Percentiles rank a stretch among this genome's conserved stretches.
Evolutionary conservation across 2,797 vertebrate species (phyloP).

Genomic region (Oophaga sylvatica): DNA sequence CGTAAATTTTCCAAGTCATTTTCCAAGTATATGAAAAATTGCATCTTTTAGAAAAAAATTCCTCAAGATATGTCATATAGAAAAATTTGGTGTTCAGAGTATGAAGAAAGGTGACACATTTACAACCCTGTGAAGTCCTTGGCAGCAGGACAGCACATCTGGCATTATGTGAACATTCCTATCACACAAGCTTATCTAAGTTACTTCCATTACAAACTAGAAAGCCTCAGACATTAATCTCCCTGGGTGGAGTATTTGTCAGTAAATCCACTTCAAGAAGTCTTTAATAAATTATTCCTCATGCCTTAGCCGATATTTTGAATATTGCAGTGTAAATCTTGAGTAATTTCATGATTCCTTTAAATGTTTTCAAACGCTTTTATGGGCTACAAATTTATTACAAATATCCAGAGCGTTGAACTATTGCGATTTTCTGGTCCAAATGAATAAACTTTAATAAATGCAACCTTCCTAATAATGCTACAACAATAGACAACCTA

Average conservation of each 20-base stretch:
- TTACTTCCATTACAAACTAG: not conserved
- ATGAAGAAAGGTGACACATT: constrained; percentile 24
- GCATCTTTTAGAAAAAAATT: not conserved
- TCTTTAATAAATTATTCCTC: constrained; percentile 28
- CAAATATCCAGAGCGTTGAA: not conserved
- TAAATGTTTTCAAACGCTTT: constrained; percentile 25
- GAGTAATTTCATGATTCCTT: not conserved
- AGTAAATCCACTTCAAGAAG: constrained; percentile 28
- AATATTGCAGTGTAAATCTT: constrained; percentile 35
- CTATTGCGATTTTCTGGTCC: not conserved
- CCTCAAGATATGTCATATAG: not conserved
- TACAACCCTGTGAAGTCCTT: constrained; percentile 27
- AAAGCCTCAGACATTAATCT: constrained; percentile 30
- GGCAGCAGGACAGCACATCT: constrained; percentile 31
- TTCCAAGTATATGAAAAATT: not conserved
- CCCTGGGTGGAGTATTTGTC: constrained; percentile 27
- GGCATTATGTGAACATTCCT: constrained; percentile 33
- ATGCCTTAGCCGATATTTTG: not conserved
- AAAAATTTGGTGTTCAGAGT: not conserved
- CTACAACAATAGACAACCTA: not conserved
- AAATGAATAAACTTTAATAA: not conserved
- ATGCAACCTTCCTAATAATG: not conserved
- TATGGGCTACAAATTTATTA: constrained; percentile 18
- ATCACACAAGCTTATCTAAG: constrained; percentile 35
- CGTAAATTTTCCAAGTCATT: not conserved